Percentiles rank a stretch among this genome's conserved stretches.
Conservation (phyloP, 2,888 invertebrate species). For the Oeneis ivallda region DNA sequence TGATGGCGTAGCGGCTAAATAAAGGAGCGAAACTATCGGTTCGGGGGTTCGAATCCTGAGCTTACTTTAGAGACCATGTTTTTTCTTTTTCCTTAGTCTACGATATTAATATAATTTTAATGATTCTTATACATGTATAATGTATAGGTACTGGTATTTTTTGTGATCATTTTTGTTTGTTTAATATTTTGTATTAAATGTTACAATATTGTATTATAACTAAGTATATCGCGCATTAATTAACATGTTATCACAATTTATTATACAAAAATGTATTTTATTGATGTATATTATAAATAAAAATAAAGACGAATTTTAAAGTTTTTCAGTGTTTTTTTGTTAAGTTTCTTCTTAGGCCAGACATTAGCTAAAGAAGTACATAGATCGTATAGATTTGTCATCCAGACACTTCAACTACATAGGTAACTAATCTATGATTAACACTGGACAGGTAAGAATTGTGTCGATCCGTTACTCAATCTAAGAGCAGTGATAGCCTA, state of each 20-base stretch:
- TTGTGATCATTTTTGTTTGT: constrained; percentile 39
- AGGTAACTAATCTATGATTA: no score
- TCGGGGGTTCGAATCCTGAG: no score
- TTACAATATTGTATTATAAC: constrained; percentile 37
- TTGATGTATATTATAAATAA: constrained; percentile 70
- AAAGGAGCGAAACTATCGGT: no score
- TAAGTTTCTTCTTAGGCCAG: no score
- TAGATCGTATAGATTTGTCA: no score
- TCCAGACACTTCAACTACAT: no score
- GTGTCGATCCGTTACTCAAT: no score
- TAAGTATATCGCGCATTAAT: constrained; percentile 39
- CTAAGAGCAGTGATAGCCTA: no score
- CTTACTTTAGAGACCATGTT: neutral
- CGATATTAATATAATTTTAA: constrained; percentile 23
- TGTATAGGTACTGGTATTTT: constrained; percentile 27
- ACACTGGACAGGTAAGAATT: no score
- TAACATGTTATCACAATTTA: constrained; percentile 61
- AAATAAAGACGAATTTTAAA: constrained; percentile 52
- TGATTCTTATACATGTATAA: constrained; percentile 17
- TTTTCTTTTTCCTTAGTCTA: neutral
- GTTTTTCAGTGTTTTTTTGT: constrained; percentile 40
- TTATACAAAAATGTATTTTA: constrained; percentile 70
- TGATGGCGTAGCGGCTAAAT: no score
- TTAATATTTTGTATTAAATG: constrained; percentile 38
- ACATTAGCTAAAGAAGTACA: no score